These are phyloP conservation scores for Microcebus ravelobensis DNA, from an alignment of 2,113 vertebrate genomes.

Conservation along the genomic window DNA sequence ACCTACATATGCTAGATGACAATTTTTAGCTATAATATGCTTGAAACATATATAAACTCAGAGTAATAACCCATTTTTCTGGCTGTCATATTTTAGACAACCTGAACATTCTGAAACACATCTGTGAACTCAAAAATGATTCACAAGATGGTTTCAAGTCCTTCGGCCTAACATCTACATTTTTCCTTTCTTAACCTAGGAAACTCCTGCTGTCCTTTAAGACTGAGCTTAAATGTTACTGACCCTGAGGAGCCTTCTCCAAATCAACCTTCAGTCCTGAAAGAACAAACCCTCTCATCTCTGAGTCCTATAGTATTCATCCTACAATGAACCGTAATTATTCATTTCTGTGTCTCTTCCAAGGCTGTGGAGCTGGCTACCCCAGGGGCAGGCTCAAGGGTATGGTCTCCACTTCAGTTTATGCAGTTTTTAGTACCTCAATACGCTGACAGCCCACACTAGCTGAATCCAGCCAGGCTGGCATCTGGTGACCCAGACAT, in stretches of 20 bases:
- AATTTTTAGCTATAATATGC: conserved; percentile 56
- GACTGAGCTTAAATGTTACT: background rate
- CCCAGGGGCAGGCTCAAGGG: background rate
- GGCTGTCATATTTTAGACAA: conserved; percentile 59
- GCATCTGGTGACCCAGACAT: background rate
- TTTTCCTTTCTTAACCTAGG: background rate
- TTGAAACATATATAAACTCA: conserved; percentile 14
- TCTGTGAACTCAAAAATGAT: conserved; percentile 61
- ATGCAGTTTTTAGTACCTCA: background rate
- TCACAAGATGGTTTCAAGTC: conserved; percentile 38
- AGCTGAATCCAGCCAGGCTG: background rate
- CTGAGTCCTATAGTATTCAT: background rate
- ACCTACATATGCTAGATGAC: conserved; percentile 52
- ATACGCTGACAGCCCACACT: background rate
- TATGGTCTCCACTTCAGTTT: background rate
- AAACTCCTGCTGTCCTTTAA: background rate
- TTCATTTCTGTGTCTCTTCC: background rate
- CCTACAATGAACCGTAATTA: background rate
- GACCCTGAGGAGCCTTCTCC: background rate
- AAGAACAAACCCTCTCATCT: background rate
- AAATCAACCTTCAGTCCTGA: background rate
- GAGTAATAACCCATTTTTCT: conserved; percentile 49
- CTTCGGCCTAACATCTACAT: conserved; percentile 2
- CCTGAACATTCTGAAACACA: conserved; percentile 53
- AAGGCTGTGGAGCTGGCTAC: background rate